phyloP scores from a whole-genome alignment of 2,113 vertebrate genomes.

The Rostratula benghalensis region DNA sequence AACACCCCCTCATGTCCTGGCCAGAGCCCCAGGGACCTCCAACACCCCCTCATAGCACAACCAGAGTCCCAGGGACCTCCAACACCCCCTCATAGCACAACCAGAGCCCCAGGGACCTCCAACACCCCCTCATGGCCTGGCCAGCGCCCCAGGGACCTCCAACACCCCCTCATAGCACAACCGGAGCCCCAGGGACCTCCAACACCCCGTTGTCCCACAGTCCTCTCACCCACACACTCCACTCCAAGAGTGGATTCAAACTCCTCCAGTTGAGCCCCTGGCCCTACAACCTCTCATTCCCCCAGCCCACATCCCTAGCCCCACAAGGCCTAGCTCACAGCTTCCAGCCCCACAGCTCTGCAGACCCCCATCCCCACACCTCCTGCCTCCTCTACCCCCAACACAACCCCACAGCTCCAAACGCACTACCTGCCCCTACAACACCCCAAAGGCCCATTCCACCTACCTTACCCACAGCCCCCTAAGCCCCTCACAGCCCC shows the following conservation, averaged over 20 bases:
- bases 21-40: no score
- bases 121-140: no score
- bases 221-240: not conserved
- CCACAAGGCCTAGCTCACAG: not conserved
- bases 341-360: not conserved
- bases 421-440: not conserved
- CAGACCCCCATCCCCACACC: not conserved
- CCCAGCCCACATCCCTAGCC: not conserved
- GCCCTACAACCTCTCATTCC: not conserved
- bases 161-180: no score
- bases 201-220: not conserved
- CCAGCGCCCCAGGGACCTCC: no score
- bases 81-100: no score
- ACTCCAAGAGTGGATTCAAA: accelerated
- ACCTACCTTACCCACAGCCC: not conserved
- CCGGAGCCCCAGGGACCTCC: not conserved
- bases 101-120: no score
- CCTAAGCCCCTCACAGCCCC: not conserved
- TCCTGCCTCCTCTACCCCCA: no score
- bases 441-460: not conserved
- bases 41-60: no score
- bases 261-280: not conserved
- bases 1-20: no score
- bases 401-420: not conserved
- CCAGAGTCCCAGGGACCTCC: no score